Percentiles rank a stretch among this genome's conserved stretches.
Conservation (phyloP, 2,113 vertebrate species). For the Antechinus stuartii region DNA sequence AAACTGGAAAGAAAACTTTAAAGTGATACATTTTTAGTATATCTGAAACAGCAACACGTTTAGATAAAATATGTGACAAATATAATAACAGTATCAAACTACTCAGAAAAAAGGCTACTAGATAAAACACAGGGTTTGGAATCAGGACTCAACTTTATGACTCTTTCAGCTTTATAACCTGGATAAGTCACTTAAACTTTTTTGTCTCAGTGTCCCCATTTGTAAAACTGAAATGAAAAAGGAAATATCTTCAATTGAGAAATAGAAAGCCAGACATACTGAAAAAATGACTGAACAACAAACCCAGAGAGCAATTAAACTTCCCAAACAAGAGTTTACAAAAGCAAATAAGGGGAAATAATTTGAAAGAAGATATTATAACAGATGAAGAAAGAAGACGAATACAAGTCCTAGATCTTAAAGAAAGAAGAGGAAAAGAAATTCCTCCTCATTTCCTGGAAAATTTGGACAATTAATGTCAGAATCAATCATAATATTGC, state of each 20-base stretch:
- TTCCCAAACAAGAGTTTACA: too few relatives aligned
- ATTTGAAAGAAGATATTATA: too few relatives aligned
- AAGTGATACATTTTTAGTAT: neutral
- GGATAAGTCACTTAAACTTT: neutral
- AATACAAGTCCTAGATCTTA: too few relatives aligned
- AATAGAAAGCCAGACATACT: neutral
- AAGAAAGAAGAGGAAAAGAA: too few relatives aligned
- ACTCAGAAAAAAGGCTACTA: neutral
- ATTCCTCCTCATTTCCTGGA: too few relatives aligned
- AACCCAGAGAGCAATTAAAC: neutral
- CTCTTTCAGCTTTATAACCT: neutral
- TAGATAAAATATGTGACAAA: neutral
- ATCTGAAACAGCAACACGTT: neutral
- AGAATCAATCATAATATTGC: too few relatives aligned
- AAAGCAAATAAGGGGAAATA: too few relatives aligned
- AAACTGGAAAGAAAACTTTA: neutral
- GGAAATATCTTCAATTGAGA: neutral
- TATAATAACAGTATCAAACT: neutral
- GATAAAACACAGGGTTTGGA: neutral
- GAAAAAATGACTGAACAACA: neutral
- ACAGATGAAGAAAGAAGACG: too few relatives aligned
- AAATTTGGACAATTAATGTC: too few relatives aligned
- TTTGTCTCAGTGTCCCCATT: neutral
- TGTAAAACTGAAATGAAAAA: neutral
- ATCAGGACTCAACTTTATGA: neutral